Evolutionary conservation across 2,797 vertebrate genomes (phyloP).

Genomic region (Alectoris magna): DNA sequence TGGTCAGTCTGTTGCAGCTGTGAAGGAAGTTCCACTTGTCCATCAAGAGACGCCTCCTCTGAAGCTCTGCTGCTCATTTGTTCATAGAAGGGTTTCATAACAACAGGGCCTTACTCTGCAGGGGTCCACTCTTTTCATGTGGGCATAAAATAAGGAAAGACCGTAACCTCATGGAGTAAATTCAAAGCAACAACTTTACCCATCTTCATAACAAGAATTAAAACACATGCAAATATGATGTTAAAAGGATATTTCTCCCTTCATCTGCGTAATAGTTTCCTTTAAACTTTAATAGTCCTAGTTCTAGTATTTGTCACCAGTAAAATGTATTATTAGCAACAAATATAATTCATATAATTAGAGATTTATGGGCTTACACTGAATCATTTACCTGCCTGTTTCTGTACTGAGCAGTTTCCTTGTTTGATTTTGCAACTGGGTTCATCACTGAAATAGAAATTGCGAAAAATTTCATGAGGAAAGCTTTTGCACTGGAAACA

Average conservation of each 20-base stretch:
- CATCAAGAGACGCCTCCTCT: background rate
- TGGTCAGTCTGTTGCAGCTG: background rate
- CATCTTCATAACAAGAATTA: background rate
- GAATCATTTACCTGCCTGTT: background rate
- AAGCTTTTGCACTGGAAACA: background rate
- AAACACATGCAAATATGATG: background rate
- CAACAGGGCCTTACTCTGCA: background rate
- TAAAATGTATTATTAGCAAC: constrained; percentile 3
- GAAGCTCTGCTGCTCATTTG: rapidly evolving
- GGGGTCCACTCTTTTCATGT: background rate
- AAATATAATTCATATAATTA: constrained; percentile 18
- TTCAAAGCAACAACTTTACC: constrained; percentile 1
- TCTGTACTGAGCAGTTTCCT: background rate
- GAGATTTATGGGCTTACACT: background rate
- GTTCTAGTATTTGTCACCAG: background rate
- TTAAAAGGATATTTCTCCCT: constrained; percentile 29
- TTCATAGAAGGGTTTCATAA: background rate
- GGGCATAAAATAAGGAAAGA: constrained; percentile 12
- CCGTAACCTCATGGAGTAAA: background rate
- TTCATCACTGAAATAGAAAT: background rate
- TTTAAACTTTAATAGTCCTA: constrained; percentile 30
- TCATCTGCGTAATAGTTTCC: background rate
- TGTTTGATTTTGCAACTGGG: background rate
- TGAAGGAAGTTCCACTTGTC: background rate
- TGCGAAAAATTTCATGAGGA: background rate